Conservation (phyloP, 2,888 invertebrate genomes). For the Cetonia aurata region DNA sequence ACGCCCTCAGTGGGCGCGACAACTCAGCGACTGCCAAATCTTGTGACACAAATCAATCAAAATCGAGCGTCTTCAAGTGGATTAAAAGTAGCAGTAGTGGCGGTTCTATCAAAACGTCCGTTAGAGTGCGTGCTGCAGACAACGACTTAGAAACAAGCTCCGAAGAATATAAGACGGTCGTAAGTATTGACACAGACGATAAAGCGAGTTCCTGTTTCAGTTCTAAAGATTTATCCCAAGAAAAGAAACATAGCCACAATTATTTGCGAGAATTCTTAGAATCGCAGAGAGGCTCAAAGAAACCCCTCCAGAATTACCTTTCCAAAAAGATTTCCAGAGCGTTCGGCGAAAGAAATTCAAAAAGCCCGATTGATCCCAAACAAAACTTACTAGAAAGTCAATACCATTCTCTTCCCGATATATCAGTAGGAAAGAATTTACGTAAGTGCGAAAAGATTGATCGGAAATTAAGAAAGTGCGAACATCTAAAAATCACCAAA, state of each 20-base stretch:
- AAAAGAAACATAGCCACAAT: slow-evolving; percentile 64
- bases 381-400: slow-evolving; percentile 73
- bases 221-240: slow-evolving; percentile 54
- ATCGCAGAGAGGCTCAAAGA: slow-evolving; percentile 64
- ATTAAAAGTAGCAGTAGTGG: slow-evolving; percentile 6
- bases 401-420: slow-evolving; percentile 79
- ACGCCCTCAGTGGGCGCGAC: background rate
- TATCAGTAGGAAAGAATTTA: slow-evolving; percentile 76
- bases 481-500: slow-evolving; percentile 54
- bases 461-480: slow-evolving; percentile 72
- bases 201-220: slow-evolving; percentile 43
- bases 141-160: slow-evolving; percentile 40
- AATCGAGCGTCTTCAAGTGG: slow-evolving; percentile 31
- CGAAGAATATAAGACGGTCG: slow-evolving; percentile 62
- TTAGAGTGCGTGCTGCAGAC: slow-evolving; percentile 56
- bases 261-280: slow-evolving; percentile 65
- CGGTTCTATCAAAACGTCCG: slow-evolving; percentile 54
- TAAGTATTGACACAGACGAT: slow-evolving; percentile 56
- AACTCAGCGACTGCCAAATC: background rate
- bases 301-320: slow-evolving; percentile 64
- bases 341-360: slow-evolving; percentile 66
- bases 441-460: slow-evolving; percentile 80
- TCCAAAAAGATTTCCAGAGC: slow-evolving; percentile 64
- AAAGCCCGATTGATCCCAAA: slow-evolving; percentile 9
- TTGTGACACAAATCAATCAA: slow-evolving; percentile 9